Percentiles rank a stretch among this genome's conserved stretches.
phyloP scores from a whole-genome alignment of 2,113 vertebrate genomes.

The Orientallactaga bullata region DNA sequence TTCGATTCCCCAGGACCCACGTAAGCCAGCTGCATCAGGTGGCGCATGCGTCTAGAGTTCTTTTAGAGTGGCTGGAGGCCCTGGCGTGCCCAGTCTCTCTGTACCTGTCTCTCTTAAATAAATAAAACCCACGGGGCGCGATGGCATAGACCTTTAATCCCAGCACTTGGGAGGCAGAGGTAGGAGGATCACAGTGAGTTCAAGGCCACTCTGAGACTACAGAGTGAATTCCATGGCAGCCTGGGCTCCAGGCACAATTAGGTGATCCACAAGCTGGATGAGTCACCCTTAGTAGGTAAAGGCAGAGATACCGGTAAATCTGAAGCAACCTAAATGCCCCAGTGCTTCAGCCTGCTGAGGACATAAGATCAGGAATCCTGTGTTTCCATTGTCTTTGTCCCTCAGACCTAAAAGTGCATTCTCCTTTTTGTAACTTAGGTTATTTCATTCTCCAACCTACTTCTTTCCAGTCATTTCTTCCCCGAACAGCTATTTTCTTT shows the following conservation, averaged over 20 bases:
- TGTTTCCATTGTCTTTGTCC: neutral
- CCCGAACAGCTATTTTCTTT: slow-evolving; percentile 8
- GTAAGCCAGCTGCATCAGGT: too few relatives aligned
- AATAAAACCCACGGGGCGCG: too few relatives aligned
- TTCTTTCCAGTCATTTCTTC: slow-evolving; percentile 37
- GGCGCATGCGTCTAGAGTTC: neutral
- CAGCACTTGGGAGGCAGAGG: too few relatives aligned
- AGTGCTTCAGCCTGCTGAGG: neutral
- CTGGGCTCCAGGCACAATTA: neutral
- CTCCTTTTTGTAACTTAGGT: neutral
- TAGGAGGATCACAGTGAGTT: too few relatives aligned
- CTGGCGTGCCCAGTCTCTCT: neutral
- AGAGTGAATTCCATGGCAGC: too few relatives aligned
- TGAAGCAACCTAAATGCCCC: neutral
- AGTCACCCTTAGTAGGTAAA: neutral
- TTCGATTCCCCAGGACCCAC: too few relatives aligned
- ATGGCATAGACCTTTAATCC: too few relatives aligned
- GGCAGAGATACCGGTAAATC: slow-evolving; percentile 26
- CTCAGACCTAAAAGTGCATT: neutral
- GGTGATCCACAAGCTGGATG: neutral
- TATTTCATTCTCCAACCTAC: slow-evolving; percentile 3
- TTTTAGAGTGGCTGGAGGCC: too few relatives aligned
- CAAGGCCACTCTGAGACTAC: too few relatives aligned
- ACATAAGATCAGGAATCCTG: neutral
- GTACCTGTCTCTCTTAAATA: neutral